These are phyloP conservation scores for Empis livida DNA, from an alignment of 2,888 invertebrate genomes.

Conservation along the genomic window DNA sequence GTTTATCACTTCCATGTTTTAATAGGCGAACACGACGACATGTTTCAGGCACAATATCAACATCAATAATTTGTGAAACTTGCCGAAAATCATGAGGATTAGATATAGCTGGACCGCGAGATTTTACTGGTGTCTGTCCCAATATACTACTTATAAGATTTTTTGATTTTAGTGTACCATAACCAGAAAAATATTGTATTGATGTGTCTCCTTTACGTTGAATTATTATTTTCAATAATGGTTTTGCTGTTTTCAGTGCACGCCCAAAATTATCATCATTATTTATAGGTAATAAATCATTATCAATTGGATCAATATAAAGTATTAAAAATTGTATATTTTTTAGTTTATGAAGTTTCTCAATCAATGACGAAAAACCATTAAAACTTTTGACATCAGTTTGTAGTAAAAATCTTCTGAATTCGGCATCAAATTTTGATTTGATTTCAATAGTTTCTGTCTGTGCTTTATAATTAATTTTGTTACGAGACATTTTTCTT, in stretches of 20 bases:
- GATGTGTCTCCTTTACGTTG: slow-evolving; percentile 94
- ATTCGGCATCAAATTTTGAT: slow-evolving; percentile 94
- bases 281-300: slow-evolving; percentile 94
- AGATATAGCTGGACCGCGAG: slow-evolving; percentile 77
- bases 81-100: slow-evolving; percentile 97
- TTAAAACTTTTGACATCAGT: slow-evolving; percentile 62
- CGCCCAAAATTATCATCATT: slow-evolving; percentile 95
- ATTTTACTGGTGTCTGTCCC: slow-evolving; percentile 69
- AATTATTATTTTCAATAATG: slow-evolving; percentile 76
- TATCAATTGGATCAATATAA: slow-evolving; percentile 89
- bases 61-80: slow-evolving; percentile 98
- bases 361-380: slow-evolving; percentile 69
- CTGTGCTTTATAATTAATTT: not conserved
- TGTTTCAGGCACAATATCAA: slow-evolving; percentile 96
- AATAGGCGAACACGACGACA: slow-evolving; percentile 86
- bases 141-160: slow-evolving; percentile 71
- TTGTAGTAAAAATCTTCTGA: slow-evolving; percentile 71
- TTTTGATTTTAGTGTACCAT: slow-evolving; percentile 73
- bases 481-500: not conserved
- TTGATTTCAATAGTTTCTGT: not conserved
- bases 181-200: slow-evolving; percentile 85
- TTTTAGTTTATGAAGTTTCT: slow-evolving; percentile 70
- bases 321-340: slow-evolving; percentile 86
- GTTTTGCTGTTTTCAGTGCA: slow-evolving; percentile 76
- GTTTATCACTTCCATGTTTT: slow-evolving; percentile 95